A percentile compares a stretch with the other conserved stretches of the same genome.
phyloP scores from a whole-genome alignment of 2,888 invertebrate genomes.

The Platycnemis pennipes region DNA sequence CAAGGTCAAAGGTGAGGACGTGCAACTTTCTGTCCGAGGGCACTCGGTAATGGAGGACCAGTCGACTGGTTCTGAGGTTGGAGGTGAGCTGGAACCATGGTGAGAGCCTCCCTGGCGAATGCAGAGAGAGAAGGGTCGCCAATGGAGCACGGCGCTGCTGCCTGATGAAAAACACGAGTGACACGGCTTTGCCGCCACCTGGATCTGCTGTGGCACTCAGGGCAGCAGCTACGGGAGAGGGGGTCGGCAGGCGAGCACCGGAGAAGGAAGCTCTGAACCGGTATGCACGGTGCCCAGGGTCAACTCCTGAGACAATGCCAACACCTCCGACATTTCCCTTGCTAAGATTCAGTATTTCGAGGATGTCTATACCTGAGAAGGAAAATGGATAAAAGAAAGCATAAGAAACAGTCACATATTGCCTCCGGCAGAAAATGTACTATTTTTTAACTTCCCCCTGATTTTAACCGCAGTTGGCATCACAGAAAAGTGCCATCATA shows the following conservation, averaged over 20 bases:
- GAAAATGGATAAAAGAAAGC: not conserved
- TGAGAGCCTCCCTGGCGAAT: slow-evolving; percentile 79
- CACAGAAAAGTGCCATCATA: not conserved
- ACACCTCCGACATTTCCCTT: slow-evolving; percentile 33
- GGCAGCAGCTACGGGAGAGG: slow-evolving; percentile 77
- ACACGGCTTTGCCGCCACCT: slow-evolving; percentile 73
- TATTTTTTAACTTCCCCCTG: not conserved
- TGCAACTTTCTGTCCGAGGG: slow-evolving; percentile 76
- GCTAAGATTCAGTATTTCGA: slow-evolving; percentile 56
- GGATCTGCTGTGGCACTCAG: slow-evolving; percentile 76
- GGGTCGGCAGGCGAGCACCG: slow-evolving; percentile 78
- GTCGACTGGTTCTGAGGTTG: slow-evolving; percentile 78
- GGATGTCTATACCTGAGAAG: slow-evolving; percentile 58
- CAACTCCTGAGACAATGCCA: slow-evolving; percentile 13
- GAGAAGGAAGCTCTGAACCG: slow-evolving; percentile 79
- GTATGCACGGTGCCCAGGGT: slow-evolving; percentile 78
- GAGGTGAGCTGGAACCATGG: slow-evolving; percentile 78
- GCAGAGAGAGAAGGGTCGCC: slow-evolving; percentile 77
- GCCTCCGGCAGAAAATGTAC: not conserved
- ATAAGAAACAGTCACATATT: not conserved
- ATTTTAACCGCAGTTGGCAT: not conserved
- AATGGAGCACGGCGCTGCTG: slow-evolving; percentile 46
- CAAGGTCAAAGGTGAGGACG: slow-evolving; percentile 52
- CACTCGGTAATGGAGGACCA: slow-evolving; percentile 78
- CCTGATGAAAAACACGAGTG: slow-evolving; percentile 34